phyloP scores from a whole-genome alignment of 2,113 vertebrate species.

The Phycodurus eques region DNA sequence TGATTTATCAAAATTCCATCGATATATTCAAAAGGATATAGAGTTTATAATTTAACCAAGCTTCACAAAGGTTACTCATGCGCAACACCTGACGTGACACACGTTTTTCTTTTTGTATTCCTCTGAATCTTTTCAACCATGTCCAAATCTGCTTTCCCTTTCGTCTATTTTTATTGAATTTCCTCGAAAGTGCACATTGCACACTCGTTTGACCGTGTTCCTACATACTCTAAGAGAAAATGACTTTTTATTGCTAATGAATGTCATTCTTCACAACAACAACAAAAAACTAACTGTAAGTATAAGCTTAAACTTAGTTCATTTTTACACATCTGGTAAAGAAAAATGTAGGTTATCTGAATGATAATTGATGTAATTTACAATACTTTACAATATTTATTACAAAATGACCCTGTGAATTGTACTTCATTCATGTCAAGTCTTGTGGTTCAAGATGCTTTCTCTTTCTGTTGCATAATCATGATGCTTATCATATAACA shows the following conservation, averaged over 20 bases:
- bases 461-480: background rate
- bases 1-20: too few relatives aligned
- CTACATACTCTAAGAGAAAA: background rate
- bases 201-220: background rate
- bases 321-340: background rate
- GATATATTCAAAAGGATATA: too few relatives aligned
- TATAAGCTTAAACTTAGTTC: background rate
- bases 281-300: background rate
- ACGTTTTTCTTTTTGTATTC: background rate
- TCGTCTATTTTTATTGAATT: background rate
- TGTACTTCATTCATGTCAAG: background rate
- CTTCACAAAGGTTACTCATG: background rate
- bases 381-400: background rate
- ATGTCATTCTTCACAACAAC: too few relatives aligned
- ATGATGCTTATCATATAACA: background rate
- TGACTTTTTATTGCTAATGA: background rate
- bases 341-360: background rate
- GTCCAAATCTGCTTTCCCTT: background rate
- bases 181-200: background rate
- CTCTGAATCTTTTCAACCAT: background rate
- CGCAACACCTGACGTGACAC: background rate
- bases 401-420: background rate
- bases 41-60: too few relatives aligned
- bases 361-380: background rate
- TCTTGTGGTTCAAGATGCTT: background rate